These are phyloP conservation scores for Drosophila littoralis DNA, from an alignment of 1,140 invertebrate genomes.

Conservation along the genomic window DNA sequence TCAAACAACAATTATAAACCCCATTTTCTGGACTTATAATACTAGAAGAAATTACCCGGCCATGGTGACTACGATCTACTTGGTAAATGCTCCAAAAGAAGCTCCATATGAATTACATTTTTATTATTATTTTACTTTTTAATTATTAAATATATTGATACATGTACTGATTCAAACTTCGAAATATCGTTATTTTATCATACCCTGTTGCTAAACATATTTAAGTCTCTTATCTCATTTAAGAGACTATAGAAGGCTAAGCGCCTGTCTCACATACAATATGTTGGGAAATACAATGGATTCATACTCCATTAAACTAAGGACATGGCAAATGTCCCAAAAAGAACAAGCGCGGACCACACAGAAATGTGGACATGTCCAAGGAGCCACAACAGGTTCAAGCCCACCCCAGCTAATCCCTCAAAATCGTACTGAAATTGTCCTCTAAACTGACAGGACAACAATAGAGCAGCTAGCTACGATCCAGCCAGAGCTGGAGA, in stretches of 20 bases:
- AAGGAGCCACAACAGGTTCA: conserved; percentile 53
- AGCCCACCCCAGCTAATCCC: conserved; percentile 59
- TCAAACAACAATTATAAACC: too few relatives aligned
- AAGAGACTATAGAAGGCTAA: conserved; percentile 13
- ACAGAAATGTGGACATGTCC: conserved; percentile 53
- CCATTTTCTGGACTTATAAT: too few relatives aligned
- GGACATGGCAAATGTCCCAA: conserved; percentile 33
- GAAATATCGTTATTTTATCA: background rate
- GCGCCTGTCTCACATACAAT: conserved; percentile 11
- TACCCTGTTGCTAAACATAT: background rate
- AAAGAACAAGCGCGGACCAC: conserved; percentile 49
- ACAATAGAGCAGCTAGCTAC: conserved; percentile 55
- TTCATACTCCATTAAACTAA: conserved; percentile 53
- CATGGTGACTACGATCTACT: too few relatives aligned
- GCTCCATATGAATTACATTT: background rate
- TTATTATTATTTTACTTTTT: background rate
- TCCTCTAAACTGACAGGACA: conserved; percentile 61
- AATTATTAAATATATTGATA: background rate
- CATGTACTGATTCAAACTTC: background rate
- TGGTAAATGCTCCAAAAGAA: too few relatives aligned
- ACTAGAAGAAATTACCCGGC: too few relatives aligned
- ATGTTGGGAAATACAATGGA: conserved; percentile 16
- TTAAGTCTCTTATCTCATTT: conserved; percentile 7
- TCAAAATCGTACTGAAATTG: conserved; percentile 51
- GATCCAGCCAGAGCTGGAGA: conserved; percentile 25